phyloP scores from a whole-genome alignment of 2,113 vertebrate genomes.

The Xiphias gladius region DNA sequence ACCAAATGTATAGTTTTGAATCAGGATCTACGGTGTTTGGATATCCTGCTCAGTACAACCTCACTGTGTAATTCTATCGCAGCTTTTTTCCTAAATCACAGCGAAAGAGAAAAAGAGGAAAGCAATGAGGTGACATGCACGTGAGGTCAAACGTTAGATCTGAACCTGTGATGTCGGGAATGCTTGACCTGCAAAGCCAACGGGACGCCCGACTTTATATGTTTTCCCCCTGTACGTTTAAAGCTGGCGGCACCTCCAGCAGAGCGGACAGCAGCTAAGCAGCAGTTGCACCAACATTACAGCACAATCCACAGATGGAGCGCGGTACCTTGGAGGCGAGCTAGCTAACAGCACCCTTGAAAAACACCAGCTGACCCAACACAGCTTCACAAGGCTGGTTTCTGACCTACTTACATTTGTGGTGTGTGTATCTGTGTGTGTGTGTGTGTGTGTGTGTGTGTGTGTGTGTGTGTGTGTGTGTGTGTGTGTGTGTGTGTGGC shows the following conservation, averaged over 20 bases:
- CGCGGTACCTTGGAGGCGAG: slow-evolving; percentile 46
- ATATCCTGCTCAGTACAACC: not conserved
- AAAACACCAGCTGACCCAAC: slow-evolving; percentile 67
- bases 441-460: not conserved
- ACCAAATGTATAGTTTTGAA: no score
- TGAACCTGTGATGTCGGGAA: slow-evolving; percentile 3
- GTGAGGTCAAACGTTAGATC: not conserved
- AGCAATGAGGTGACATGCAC: not conserved
- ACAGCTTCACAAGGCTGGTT: slow-evolving; percentile 33
- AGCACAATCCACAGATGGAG: slow-evolving; percentile 60
- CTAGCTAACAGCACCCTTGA: slow-evolving; percentile 44
- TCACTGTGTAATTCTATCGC: not conserved
- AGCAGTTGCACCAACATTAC: slow-evolving; percentile 41
- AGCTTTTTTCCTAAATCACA: slow-evolving; percentile 15
- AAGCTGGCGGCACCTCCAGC: slow-evolving; percentile 4
- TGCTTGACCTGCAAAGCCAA: not conserved
- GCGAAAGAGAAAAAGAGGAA: not conserved
- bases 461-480: not conserved
- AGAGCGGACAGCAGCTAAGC: slow-evolving; percentile 31
- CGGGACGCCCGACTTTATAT: not conserved
- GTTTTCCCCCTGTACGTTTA: not conserved
- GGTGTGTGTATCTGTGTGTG: not conserved
- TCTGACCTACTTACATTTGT: slow-evolving; percentile 58
- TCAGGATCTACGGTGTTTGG: no score
- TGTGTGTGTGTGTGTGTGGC: not conserved